phyloP scores from a whole-genome alignment of 2,888 invertebrate species.

The Prenolepis imparis region DNA sequence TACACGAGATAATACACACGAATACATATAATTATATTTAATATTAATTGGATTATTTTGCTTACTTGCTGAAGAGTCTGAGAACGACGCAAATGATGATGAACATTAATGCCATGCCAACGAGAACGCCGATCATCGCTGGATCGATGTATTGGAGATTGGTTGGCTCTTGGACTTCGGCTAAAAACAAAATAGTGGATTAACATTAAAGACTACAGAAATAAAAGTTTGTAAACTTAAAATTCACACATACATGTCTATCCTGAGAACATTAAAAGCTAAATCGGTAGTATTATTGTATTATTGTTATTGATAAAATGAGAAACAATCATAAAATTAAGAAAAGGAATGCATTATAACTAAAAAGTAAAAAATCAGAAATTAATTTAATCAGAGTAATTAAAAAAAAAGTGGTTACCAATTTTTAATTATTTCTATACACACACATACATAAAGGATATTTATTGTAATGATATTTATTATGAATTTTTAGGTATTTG shows the following conservation, averaged over 20 bases:
- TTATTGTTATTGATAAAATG: not conserved
- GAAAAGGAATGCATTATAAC: not conserved
- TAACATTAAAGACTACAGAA: constrained; percentile 22
- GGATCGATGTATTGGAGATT: constrained; percentile 93
- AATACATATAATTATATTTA: not conserved
- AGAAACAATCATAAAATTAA: not conserved
- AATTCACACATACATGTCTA: not conserved
- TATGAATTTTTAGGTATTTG: too few species aligned
- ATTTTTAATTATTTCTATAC: not conserved
- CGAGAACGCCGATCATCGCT: constrained; percentile 96
- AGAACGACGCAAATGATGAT: constrained; percentile 97
- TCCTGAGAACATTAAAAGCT: not conserved
- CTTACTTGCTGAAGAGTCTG: constrained; percentile 96
- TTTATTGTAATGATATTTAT: too few species aligned
- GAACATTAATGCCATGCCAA: constrained; percentile 97
- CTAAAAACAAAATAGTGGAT: constrained; percentile 81
- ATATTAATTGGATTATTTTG: constrained; percentile 65
- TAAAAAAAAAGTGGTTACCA: not conserved
- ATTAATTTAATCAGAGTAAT: not conserved
- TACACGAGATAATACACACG: not conserved
- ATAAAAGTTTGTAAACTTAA: constrained; percentile 56
- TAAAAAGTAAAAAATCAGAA: not conserved
- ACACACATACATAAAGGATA: too few species aligned
- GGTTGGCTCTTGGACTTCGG: constrained; percentile 88
- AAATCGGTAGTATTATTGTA: not conserved